phyloP scores from a whole-genome alignment of 2,888 invertebrate genomes.

The Platypus cylindrus region DNA sequence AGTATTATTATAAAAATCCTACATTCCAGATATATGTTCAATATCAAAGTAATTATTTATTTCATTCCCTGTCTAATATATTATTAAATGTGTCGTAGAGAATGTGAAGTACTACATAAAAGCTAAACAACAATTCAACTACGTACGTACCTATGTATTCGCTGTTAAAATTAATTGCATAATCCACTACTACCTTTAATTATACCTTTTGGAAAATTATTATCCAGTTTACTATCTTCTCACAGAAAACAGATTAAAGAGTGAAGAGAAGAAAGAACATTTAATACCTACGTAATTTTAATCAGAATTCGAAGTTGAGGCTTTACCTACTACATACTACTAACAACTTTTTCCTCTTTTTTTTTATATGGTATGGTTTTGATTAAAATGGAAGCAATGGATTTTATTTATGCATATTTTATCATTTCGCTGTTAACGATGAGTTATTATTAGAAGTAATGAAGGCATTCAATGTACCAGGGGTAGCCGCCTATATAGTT shows the following conservation, averaged over 20 bases:
- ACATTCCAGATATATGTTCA: constrained; percentile 11
- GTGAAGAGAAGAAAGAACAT: too few relatives aligned
- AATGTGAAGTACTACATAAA: constrained; percentile 12
- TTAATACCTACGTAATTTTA: constrained; percentile 5
- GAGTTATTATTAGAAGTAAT: too few relatives aligned
- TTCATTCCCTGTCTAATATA: constrained; percentile 11
- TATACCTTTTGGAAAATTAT: constrained; percentile 11
- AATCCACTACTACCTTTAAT: constrained; percentile 12
- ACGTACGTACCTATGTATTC: constrained; percentile 7
- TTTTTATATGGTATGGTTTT: too few relatives aligned
- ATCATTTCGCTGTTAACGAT: not conserved
- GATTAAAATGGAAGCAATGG: not conserved
- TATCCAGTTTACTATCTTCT: constrained; percentile 11
- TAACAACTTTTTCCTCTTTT: constrained; percentile 19
- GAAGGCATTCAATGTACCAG: too few relatives aligned
- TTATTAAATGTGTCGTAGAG: constrained; percentile 13
- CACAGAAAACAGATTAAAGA: constrained; percentile 8
- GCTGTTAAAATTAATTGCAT: constrained; percentile 15
- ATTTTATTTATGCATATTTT: not conserved
- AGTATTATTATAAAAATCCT: too few relatives aligned
- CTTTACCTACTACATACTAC: constrained; percentile 2
- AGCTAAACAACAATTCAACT: constrained; percentile 6
- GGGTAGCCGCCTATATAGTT: too few relatives aligned
- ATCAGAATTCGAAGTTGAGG: constrained; percentile 3
- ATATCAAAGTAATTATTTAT: constrained; percentile 14